These are phyloP conservation scores for Tanytarsus gracilentus DNA, from an alignment of 2,888 invertebrate genomes.

Conservation along the genomic window DNA sequence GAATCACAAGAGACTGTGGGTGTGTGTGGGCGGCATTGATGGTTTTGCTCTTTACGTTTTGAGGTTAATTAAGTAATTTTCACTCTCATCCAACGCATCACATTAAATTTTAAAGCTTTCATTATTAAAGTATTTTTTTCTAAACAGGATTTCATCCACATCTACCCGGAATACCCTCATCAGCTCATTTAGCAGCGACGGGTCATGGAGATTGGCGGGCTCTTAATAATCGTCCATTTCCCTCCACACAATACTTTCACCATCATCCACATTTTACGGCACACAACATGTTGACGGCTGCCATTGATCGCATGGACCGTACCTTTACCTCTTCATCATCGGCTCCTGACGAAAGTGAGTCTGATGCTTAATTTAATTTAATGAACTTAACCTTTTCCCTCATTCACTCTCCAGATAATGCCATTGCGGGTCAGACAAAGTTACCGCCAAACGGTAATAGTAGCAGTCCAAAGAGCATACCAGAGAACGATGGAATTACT, in stretches of 20 bases:
- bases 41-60: not conserved
- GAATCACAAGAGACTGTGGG: not conserved
- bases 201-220: slow-evolving; percentile 56
- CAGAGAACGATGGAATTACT: slow-evolving; percentile 32
- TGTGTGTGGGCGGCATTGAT: slow-evolving; percentile 6
- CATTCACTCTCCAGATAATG: not conserved
- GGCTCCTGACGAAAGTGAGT: slow-evolving; percentile 25
- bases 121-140: not conserved
- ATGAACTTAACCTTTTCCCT: not conserved
- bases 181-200: slow-evolving; percentile 53
- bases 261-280: slow-evolving; percentile 50
- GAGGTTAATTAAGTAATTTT: not conserved
- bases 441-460: slow-evolving; percentile 61
- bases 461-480: slow-evolving; percentile 59
- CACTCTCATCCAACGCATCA: not conserved
- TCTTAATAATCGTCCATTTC: slow-evolving; percentile 39
- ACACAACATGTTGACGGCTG: slow-evolving; percentile 44
- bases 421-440: slow-evolving; percentile 16
- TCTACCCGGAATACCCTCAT: slow-evolving; percentile 49
- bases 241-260: slow-evolving; percentile 45
- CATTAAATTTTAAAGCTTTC: not conserved
- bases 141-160: slow-evolving; percentile 64
- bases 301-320: slow-evolving; percentile 44
- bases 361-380: not conserved
- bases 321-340: no score